A percentile compares a stretch with the other conserved stretches of the same genome.
Evolutionary conservation across 2,888 invertebrate species (phyloP).

Genomic region (Lasioglossum marginatum): DNA sequence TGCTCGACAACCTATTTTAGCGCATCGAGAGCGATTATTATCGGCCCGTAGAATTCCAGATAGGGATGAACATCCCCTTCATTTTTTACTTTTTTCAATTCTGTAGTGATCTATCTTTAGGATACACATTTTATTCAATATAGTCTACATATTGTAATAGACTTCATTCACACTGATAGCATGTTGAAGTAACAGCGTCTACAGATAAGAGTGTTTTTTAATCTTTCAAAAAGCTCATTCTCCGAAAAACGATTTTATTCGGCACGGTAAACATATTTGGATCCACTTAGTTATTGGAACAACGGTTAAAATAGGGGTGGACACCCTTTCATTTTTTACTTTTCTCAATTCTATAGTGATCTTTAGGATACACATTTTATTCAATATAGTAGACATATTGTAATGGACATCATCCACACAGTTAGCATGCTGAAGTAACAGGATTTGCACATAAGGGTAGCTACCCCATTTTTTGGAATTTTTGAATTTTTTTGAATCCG

Average conservation of each 20-base stretch:
- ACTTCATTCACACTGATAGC: not conserved
- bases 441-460: no score
- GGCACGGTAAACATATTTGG: not conserved
- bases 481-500: no score
- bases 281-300: not conserved
- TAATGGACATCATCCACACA: no score
- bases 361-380: no score
- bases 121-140: not conserved
- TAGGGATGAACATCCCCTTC: not conserved
- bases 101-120: not conserved
- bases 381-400: no score
- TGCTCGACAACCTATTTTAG: not conserved
- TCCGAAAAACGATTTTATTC: not conserved
- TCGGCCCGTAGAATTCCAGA: not conserved
- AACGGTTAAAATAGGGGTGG: not conserved
- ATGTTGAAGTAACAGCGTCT: no score
- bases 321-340: no score
- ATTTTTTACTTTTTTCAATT: not conserved
- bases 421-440: no score
- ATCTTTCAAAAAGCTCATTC: not conserved
- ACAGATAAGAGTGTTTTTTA: not conserved
- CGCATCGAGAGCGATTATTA: not conserved
- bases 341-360: not conserved
- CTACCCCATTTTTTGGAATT: no score
- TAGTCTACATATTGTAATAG: not conserved